These are phyloP conservation scores for Diprion similis DNA, from an alignment of 1,140 invertebrate genomes.

Conservation along the genomic window DNA sequence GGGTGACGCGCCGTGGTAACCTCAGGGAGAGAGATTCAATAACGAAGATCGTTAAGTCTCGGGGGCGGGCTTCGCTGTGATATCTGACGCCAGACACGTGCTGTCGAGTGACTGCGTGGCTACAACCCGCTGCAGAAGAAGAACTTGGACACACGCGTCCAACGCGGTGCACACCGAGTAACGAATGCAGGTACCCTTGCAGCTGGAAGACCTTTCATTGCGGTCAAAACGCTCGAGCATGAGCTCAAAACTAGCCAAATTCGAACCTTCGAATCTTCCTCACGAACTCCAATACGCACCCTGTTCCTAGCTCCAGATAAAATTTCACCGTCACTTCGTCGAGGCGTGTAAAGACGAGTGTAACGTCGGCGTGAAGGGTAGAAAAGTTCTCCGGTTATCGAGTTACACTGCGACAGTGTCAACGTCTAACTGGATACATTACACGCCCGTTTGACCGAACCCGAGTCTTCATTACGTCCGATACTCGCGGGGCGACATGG, in stretches of 20 bases:
- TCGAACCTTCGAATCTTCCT: too few relatives aligned
- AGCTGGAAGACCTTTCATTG: too few relatives aligned
- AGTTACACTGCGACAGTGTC: background rate
- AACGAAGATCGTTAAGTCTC: slow-evolving; percentile 55
- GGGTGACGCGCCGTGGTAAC: slow-evolving; percentile 35
- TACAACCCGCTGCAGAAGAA: too few relatives aligned
- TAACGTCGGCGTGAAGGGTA: background rate
- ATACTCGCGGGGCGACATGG: too few relatives aligned
- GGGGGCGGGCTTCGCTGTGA: slow-evolving; percentile 41
- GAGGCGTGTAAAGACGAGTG: background rate
- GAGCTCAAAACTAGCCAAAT: too few relatives aligned
- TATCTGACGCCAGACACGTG: slow-evolving; percentile 59
- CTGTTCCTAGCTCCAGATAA: too few relatives aligned
- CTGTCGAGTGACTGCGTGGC: slow-evolving; percentile 25
- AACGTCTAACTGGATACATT: background rate
- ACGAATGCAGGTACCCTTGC: too few relatives aligned
- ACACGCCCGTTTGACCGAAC: background rate
- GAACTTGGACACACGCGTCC: too few relatives aligned
- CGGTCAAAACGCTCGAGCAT: too few relatives aligned
- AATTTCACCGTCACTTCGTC: too few relatives aligned
- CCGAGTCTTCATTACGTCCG: background rate
- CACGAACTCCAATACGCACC: too few relatives aligned
- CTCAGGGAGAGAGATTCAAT: slow-evolving; percentile 54
- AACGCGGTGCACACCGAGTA: too few relatives aligned
- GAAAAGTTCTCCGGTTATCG: background rate